Evolutionary conservation across 2,797 vertebrate genomes (phyloP), one percentile per base, ranked within the genome.

Genomic region (Platyrinchus mystaceus): DNA sequence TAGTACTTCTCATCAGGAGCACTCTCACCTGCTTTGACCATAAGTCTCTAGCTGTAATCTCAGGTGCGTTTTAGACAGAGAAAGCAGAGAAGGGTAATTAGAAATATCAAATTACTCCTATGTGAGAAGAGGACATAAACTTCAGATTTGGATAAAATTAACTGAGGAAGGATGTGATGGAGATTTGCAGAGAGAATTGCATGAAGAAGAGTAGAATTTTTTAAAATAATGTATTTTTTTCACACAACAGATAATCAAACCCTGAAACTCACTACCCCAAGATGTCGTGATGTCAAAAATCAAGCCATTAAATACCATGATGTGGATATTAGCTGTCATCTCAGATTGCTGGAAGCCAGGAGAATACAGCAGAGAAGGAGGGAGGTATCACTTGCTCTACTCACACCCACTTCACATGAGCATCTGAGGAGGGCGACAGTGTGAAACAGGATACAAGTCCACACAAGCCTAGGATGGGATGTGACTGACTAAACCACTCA

Each of bases 371-470:
- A 41, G 11, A 66, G 18, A 43, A 74, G 15, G 12, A 66, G 21
- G 12, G 26, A 47, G 32, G 13, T 26, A 17, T 20, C 22, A 4
- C 36, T 79, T 70, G 24, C 22, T 67, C 71, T 66, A 10, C 32
- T 75, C 47, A 26, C 14, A 52, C 17, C 24, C 7, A 8, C 32
- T 47, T 71, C 28, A n/a, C 9, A 5, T 23, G 24, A 76, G 19
- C 8, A 16, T 49, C 55, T 73, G 36, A 50, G 14, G 37, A 75
- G 43, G 47, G 20, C 16, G 19, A 62, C 21, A 22, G 28, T 26
- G 12, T 9, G 16, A 66, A 73, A 49, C 0, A 3, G 17, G n/a
- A 58, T 46, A 70, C 0, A 0, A 44, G 30, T 41, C 50, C 50
- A 17, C n/a, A 41, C 18, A 44, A 67, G 28, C 30, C 41, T 41